Base-by-base conservation (phyloP, 1,140 invertebrate genomes). In the Heliothis virescens region DNA sequence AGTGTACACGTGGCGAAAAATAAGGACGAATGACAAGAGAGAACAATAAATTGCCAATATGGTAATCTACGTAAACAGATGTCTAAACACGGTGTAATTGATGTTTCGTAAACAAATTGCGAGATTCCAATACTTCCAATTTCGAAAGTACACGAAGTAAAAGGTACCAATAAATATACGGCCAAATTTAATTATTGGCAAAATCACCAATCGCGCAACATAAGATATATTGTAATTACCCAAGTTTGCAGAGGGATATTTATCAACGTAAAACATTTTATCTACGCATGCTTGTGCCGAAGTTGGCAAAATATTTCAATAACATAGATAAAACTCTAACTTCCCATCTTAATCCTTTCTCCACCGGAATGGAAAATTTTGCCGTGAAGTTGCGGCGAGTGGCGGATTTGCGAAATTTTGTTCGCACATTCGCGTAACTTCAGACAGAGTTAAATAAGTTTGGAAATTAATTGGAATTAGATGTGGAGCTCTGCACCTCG, bases 251-350 rank as follows among this genome's bases (percentile, higher is more conserved):
- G 12, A 57, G 48, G 15, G n/a, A 74, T 48, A 74, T 74, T 60
- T 74, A 74, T 74, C 72, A 74, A 74, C 72, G 34, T 60, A 60
- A 60, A 60, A 74, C 57, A 60, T 60, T 74, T 48, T 47, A 74
- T 60, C 72, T 74, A 74, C 72, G 72, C 72, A 74, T 74, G 55
- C 72, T 18, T 21, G 12, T 52, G 7, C 16, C 57, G 11, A 59
- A 74, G 55, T 72, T 60, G 3, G 55, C 57, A 16, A 74, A 74
- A 74, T 74, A 74, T 74, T 74, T 41, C 72, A 62, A 74, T 74
- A 74, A 74, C 72, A 72, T 41, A 74, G 72, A 74, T 74, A 74
- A 74, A 74, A 74, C 72, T 74, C 55, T 50, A 74, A 59, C 57
- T 62, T 62, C 34, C 10, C 72, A 62, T 74, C 72, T 74, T 74